A percentile compares a stretch with the other conserved stretches of the same genome.
phyloP scores from a whole-genome alignment of 1,140 invertebrate genomes.

The Pseudoatta argentina region DNA sequence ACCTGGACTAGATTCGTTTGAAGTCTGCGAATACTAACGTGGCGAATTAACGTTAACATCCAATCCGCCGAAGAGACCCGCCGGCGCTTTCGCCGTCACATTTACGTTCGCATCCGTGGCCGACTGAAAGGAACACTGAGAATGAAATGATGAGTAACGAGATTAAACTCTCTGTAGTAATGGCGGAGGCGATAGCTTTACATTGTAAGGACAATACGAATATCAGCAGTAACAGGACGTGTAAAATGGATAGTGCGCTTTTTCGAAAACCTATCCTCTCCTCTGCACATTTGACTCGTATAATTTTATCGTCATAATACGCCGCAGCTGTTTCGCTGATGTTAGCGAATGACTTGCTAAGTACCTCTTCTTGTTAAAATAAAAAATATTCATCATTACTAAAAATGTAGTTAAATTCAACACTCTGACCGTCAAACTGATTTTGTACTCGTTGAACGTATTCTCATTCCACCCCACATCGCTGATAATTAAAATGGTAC shows the following conservation, averaged over 20 bases:
- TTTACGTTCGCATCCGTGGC: conserved; percentile 22
- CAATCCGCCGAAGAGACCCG: conserved; percentile 23
- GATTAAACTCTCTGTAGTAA: conserved; percentile 41
- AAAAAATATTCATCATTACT: background rate
- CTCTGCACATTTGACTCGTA: background rate
- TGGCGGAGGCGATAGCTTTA: background rate
- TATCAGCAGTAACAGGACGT: conserved; percentile 15
- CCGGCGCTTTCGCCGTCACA: background rate
- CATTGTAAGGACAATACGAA: conserved; percentile 12
- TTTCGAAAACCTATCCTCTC: background rate
- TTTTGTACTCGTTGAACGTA: too few species aligned
- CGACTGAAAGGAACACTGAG: conserved; percentile 27
- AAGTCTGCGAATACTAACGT: conserved; percentile 37
- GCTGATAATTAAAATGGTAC: background rate
- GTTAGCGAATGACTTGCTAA: too few species aligned
- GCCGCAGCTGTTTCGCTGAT: background rate
- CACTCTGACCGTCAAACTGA: too few species aligned
- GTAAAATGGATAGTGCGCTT: conserved; percentile 8
- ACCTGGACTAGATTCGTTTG: conserved; percentile 44
- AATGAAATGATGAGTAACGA: conserved; percentile 53
- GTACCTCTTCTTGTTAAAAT: background rate
- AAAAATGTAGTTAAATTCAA: background rate
- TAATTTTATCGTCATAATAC: conserved; percentile 24
- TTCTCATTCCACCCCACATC: conserved; percentile 1
- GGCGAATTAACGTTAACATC: conserved; percentile 59